Evolutionary conservation across 1,140 invertebrate species (phyloP), one percentile per base, ranked within the genome.

Genomic region (Drosophila triauraria): DNA sequence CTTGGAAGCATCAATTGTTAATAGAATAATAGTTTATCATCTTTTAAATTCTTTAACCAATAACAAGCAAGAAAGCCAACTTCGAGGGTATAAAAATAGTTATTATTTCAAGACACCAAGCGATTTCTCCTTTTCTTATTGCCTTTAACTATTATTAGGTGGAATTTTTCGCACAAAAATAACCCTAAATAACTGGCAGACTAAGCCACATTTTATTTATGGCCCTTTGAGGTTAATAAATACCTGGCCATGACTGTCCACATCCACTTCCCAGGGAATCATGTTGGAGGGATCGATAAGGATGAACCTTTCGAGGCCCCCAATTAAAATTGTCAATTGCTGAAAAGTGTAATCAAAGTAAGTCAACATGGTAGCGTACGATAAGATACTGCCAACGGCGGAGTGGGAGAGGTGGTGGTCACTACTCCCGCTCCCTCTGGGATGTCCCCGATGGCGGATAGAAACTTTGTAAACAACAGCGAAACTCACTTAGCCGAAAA

Each of bases 281-380:
- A 63, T 64, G 20, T 25, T 17, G 51, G 17, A 30, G 25, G 48
- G 43, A 60, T 59, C 48, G 75, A 77, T 77, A 77, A 77, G 75
- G 56, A 77, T 78, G 35, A 79, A 62, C 65, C 82, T 40, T 50
- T 61, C 47, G 47, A 4, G 51, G 56, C 43, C 72, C 23, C 23
- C 68, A 80, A 87, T 80, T 70, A 63, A 83, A 78, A 74, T 70
- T 68, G 53, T 83, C 72, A 82, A 86, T 70, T 70, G 58, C 47
- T 75, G n/a, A 61, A 75, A 72, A 59, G 61, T 58, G 46, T 64
- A 78, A 62, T 71, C 46, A 71, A 54, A 78, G 56, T 74, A 74
- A 75, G 69, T 57, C 68, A 78, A 79, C 59, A 61, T 60, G 44
- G 57, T 78, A 79, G 62, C 47, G 42, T 51, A 46, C 38, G 75